Evolutionary conservation across 1,140 invertebrate species (phyloP).

Genomic region (Stegodyphus mimosarum): DNA sequence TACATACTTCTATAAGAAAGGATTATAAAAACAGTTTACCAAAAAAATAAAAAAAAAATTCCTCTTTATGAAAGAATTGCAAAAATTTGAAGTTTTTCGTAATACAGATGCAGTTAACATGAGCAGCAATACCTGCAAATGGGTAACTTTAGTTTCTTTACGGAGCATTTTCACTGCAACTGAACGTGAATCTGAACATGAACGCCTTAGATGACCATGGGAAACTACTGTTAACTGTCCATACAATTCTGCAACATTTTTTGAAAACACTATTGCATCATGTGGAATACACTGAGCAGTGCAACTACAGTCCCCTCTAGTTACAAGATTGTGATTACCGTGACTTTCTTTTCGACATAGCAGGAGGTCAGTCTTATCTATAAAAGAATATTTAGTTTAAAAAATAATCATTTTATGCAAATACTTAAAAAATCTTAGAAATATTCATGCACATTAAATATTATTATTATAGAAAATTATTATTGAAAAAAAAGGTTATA

Average conservation of each 20-base stretch:
- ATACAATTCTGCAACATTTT: neutral
- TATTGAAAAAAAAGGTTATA: neutral
- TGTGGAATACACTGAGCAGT: slow-evolving; percentile 56
- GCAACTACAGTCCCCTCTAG: slow-evolving; percentile 54
- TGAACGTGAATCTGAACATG: slow-evolving; percentile 14
- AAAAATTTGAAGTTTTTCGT: too few relatives aligned
- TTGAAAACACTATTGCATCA: slow-evolving; percentile 35
- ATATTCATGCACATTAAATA: too few relatives aligned
- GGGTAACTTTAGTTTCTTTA: slow-evolving; percentile 50
- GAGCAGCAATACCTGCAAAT: slow-evolving; percentile 22
- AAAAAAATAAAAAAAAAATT: too few relatives aligned
- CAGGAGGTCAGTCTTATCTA: slow-evolving; percentile 80
- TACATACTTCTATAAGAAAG: too few relatives aligned
- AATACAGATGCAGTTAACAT: too few relatives aligned
- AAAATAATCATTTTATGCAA: neutral
- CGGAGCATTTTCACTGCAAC: slow-evolving; percentile 50
- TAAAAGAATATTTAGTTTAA: slow-evolving; percentile 61
- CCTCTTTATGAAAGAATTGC: too few relatives aligned
- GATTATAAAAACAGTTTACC: too few relatives aligned
- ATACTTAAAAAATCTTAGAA: too few relatives aligned
- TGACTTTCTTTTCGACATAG: slow-evolving; percentile 73
- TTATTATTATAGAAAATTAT: too few relatives aligned
- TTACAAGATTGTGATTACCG: slow-evolving; percentile 65
- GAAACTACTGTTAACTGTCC: slow-evolving; percentile 34
- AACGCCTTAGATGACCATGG: slow-evolving; percentile 15